Percentiles rank a stretch among this genome's conserved stretches.
phyloP scores from a whole-genome alignment of 2,888 invertebrate species.

The Drosophila pegasa region DNA sequence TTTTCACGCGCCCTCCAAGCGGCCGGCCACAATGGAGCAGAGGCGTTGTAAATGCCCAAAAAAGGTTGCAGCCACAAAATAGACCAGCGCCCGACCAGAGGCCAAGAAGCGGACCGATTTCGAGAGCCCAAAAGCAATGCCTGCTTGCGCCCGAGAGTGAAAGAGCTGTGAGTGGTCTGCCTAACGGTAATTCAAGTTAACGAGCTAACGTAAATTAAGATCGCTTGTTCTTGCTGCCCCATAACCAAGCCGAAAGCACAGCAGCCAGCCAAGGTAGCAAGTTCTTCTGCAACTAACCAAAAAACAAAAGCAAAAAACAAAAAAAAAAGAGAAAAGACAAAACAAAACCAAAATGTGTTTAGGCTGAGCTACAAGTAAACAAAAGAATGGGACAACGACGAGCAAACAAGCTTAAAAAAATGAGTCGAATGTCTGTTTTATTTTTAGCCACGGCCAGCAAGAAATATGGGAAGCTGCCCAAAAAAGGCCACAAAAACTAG shows the following conservation, averaged over 20 bases:
- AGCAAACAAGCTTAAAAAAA: constrained; percentile 34
- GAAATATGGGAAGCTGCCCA: constrained; percentile 42
- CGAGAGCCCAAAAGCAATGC: constrained; percentile 31
- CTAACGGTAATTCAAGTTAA: constrained; percentile 78
- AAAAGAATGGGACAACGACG: constrained; percentile 57
- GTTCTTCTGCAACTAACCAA: constrained; percentile 39
- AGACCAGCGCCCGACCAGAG: constrained; percentile 32
- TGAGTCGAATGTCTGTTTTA: constrained; percentile 51
- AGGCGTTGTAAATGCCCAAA: constrained; percentile 79
- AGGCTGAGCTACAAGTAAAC: constrained; percentile 63
- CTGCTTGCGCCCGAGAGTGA: constrained; percentile 49
- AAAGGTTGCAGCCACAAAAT: constrained; percentile 67
- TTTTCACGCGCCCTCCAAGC: constrained; percentile 76
- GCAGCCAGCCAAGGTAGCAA: constrained; percentile 45
- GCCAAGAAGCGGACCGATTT: constrained; percentile 2
- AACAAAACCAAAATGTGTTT: constrained; percentile 59
- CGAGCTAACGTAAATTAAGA: constrained; percentile 81
- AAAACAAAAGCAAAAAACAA: constrained; percentile 1
- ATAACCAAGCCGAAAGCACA: constrained; percentile 27
- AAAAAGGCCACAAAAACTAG: constrained; percentile 53
- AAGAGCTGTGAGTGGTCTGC: constrained; percentile 49
- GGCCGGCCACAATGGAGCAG: constrained; percentile 64
- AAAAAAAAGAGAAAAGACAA: neutral
- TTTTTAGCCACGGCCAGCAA: constrained; percentile 50
- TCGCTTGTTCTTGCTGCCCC: constrained; percentile 69